Percentiles rank a stretch among this genome's conserved stretches.
Evolutionary conservation across 1,140 invertebrate genomes (phyloP).

Genomic region (Papilio polyxenes): DNA sequence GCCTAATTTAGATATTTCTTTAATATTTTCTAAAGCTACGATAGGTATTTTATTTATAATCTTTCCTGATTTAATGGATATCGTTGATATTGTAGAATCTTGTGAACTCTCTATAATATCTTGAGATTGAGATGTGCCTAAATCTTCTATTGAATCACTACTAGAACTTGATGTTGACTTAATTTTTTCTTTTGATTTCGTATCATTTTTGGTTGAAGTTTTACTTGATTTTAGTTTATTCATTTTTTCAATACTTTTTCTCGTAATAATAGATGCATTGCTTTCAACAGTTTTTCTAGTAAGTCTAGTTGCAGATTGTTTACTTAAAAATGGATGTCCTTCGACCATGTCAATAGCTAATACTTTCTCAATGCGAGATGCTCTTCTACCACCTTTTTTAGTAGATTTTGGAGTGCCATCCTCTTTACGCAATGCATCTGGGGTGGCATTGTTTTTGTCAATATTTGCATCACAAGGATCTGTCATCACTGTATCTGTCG

Average conservation of each 20-base stretch:
- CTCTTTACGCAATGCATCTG: constrained; percentile 29
- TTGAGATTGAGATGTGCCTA: constrained; percentile 61
- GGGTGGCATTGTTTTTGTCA: constrained; percentile 22
- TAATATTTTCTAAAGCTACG: constrained; percentile 46
- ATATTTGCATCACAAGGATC: constrained; percentile 17
- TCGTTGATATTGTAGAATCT: constrained; percentile 70
- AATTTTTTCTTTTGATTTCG: constrained; percentile 50
- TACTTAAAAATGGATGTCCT: constrained; percentile 72
- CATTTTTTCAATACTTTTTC: constrained; percentile 55
- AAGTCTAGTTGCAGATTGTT: constrained; percentile 55
- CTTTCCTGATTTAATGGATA: constrained; percentile 66
- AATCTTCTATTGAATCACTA: constrained; percentile 45
- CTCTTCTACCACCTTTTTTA: constrained; percentile 57
- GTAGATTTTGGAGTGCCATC: constrained; percentile 39
- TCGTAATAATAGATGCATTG: constrained; percentile 45
- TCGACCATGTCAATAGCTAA: constrained; percentile 77
- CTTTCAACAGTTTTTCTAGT: constrained; percentile 57
- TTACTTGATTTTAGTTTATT: constrained; percentile 55
- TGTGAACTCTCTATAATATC: constrained; percentile 80
- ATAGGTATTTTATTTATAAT: constrained; percentile 53
- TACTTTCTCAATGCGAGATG: constrained; percentile 71
- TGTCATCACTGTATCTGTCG: background rate
- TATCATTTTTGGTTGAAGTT: constrained; percentile 43
- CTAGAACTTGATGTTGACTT: background rate
- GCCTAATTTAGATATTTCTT: constrained; percentile 6